phyloP scores from a whole-genome alignment of 2,113 vertebrate genomes.

The Parotia lawesii region DNA sequence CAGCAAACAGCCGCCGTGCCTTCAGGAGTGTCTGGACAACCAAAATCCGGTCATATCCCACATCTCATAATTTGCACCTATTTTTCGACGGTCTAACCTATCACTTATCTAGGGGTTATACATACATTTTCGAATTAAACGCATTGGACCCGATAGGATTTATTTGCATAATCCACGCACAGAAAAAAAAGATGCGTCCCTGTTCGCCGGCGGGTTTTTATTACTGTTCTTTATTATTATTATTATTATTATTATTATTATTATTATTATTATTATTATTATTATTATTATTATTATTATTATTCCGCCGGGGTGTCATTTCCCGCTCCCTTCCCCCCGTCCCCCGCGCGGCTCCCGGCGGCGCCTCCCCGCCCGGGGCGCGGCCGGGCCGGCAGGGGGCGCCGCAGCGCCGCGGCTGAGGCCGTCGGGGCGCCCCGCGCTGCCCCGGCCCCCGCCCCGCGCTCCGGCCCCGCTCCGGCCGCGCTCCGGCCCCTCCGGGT shows the following conservation, averaged over 20 bases:
- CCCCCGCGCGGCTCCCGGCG: not conserved
- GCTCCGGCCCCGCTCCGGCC: constrained; percentile 57
- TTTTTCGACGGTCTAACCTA: constrained; percentile 51
- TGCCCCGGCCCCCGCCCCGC: too few species aligned
- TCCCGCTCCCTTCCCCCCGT: not conserved
- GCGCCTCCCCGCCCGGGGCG: not conserved
- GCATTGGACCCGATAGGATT: constrained; percentile 47
- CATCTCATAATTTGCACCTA: constrained; percentile 53
- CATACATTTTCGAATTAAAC: constrained; percentile 60
- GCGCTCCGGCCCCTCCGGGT: not conserved
- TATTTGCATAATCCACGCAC: constrained; percentile 32
- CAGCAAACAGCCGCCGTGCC: constrained; percentile 17
- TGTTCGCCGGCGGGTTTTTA: not conserved
- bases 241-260: too few species aligned
- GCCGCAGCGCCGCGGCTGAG: too few species aligned
- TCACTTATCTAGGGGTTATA: constrained; percentile 40
- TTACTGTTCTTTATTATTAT: constrained; percentile 6
- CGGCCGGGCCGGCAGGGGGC: not conserved
- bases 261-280: not conserved
- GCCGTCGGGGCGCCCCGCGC: not conserved
- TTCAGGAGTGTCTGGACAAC: constrained; percentile 47
- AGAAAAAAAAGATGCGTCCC: not conserved
- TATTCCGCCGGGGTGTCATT: not conserved
- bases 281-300: not conserved
- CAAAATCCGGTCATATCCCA: constrained; percentile 24